These are phyloP conservation scores for Aurelia coerulea DNA, from an alignment of 30 jellyfish, hydroid and myxozoan genomes.

Conservation along the genomic window DNA sequence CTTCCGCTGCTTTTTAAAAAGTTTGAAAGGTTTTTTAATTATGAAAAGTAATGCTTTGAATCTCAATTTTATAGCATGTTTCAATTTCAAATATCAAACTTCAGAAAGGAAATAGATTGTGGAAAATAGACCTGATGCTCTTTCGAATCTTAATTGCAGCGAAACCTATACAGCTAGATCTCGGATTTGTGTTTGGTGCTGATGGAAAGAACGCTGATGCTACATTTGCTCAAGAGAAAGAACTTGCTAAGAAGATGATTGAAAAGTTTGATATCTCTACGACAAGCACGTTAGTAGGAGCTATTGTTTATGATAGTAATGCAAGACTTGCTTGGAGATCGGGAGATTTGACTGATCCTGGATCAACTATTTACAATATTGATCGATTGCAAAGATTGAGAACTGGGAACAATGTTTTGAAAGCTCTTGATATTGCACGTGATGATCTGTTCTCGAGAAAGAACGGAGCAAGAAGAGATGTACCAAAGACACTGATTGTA, in stretches of 20 bases:
- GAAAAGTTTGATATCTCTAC: conserved; percentile 62
- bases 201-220: conserved; percentile 36
- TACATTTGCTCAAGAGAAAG: conserved; percentile 34
- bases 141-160: background rate
- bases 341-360: background rate
- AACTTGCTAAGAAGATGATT: conserved; percentile 43
- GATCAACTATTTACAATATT: background rate
- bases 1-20: too few relatives aligned
- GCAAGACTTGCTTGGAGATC: conserved; percentile 15
- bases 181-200: conserved; percentile 73
- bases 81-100: too few relatives aligned
- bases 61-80: too few relatives aligned
- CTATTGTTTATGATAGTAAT: conserved; percentile 39
- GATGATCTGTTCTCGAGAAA: conserved; percentile 36
- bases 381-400: background rate
- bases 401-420: background rate
- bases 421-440: conserved; percentile 69
- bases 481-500: conserved; percentile 67
- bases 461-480: conserved; percentile 64
- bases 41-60: too few relatives aligned
- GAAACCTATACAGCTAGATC: conserved; percentile 50
- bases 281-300: conserved; percentile 58
- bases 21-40: too few relatives aligned
- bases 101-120: too few relatives aligned
- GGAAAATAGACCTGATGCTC: too few relatives aligned